Evolutionary conservation across 2,113 vertebrate genomes (phyloP), one percentile per base, ranked within the genome.

Genomic region (Corvus moneduloides): DNA sequence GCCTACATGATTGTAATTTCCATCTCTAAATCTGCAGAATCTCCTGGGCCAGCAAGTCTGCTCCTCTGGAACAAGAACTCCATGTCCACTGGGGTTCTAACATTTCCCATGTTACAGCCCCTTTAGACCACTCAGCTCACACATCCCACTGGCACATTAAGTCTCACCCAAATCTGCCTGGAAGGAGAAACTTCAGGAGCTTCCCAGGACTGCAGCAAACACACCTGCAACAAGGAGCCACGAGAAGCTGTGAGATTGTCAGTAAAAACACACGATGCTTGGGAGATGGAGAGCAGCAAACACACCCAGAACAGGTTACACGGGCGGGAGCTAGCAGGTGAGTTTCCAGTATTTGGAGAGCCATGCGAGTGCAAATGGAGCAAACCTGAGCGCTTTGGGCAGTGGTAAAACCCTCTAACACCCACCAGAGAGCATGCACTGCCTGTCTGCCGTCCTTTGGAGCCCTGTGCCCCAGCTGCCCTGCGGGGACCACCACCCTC

Each of bases 241-340:
- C 13, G 15, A 17, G 12, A 7, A 46, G 27, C 62, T 13, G 49
- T 5, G 16, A 67, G 32, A 27, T 22, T 3, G 6, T 10, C 46
- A 15, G 58, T 6, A 35, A 21, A 41, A 58, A 10, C 0, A 0
- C 15, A 3, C 0, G 5, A 6, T 19, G 44, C 41, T 27, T 1
- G 28, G 37, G 28, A 69, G n/a, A 9, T 4, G 16, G 18, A 33
- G 27, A n/a, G 33, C 48, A 33, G 20, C 35, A 19, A 3, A 16
- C 33, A 14, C 13, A 22, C 5, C 15, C 43, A 20, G 33, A 43
- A 6, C 17, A 46, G 22, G 39, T 6, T 39, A 17, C 19, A 19
- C 1, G 13, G 15, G 54, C 0, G 0, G 37, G 61, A 68, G 46
- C 10, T 3, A 12, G 33, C 30, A 46, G 44, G 12, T 33, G 37